Percentiles rank a stretch among this genome's conserved stretches.
These are phyloP conservation scores for Ophraella communa DNA, from an alignment of 2,888 invertebrate genomes.

Conservation along the genomic window DNA sequence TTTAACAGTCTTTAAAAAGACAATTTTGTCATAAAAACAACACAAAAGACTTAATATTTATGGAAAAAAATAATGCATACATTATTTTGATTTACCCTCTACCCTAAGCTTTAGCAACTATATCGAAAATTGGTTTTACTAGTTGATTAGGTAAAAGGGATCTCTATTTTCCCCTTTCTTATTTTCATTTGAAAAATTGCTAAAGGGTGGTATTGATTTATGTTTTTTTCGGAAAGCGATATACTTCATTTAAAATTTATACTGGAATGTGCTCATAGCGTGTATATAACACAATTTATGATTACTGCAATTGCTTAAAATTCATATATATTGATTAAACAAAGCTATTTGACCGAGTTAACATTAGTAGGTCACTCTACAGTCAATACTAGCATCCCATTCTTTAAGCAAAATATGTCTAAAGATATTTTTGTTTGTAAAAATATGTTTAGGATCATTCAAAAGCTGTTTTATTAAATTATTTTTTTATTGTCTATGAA, in stretches of 20 bases:
- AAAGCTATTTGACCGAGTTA: constrained; percentile 2
- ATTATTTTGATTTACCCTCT: not conserved
- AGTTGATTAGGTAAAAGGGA: not conserved
- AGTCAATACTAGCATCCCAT: constrained; percentile 7
- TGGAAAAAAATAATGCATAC: too few species aligned
- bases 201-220: not conserved
- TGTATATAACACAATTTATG: not conserved
- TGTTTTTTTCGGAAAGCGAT: not conserved
- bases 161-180: constrained; percentile 17
- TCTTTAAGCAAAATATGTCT: too few species aligned
- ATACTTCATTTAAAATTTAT: not conserved
- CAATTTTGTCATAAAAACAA: not conserved
- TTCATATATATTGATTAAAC: not conserved
- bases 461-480: too few species aligned
- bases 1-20: too few species aligned
- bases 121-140: constrained; percentile 9
- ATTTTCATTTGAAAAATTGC: not conserved
- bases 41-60: not conserved
- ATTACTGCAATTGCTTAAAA: not conserved
- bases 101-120: constrained; percentile 2
- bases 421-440: too few species aligned
- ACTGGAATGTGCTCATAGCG: not conserved
- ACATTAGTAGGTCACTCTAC: constrained; percentile 1
- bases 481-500: too few species aligned
- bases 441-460: too few species aligned